Conservation (phyloP, 1,140 invertebrate species). For the Caenorhabditis elegans region WBcel235 BX284605.5:13039001-13039500, state of each 20-base stretch:
- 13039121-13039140: background rate
- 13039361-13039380: background rate
- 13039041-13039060: background rate
- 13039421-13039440: conserved; percentile 16
- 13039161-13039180: no score
- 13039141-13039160: no score
- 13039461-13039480: background rate
- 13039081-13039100: conserved; percentile 29
- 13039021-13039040: conserved; percentile 41
- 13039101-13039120: background rate
- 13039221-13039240: conserved; percentile 12
- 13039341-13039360: background rate
- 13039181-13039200: no score
- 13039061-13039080: conserved; percentile 22
- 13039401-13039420: background rate
- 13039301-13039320: conserved; percentile 18
- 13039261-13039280: background rate
- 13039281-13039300: conserved; percentile 21
- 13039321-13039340: background rate
- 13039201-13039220: background rate
- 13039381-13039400: background rate
- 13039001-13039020: conserved; percentile 31
- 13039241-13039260: background rate
- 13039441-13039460: background rate
- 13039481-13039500: background rate